Base-by-base conservation (phyloP, 2,113 vertebrate species). In the Climacteris rufus region DNA sequence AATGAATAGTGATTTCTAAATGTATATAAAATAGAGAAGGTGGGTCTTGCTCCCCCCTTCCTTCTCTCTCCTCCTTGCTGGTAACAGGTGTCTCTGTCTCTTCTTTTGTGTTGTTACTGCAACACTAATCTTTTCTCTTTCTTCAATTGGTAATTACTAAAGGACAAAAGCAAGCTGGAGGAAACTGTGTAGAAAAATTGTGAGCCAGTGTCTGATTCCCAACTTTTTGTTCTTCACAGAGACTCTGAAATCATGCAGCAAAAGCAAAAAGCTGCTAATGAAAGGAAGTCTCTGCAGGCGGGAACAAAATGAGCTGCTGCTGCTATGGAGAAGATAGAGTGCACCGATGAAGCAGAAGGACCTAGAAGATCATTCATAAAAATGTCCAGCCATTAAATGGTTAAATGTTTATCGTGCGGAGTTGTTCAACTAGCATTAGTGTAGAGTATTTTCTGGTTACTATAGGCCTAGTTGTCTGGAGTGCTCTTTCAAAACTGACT, bases 241-340 rank as follows among this genome's bases (percentile, higher is more conserved):
- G 98, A 98, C 78, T 97, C 98, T 94, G 98, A 98, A 97, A 98
- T 98, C 53, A 98, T 98, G 98, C 98, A 98, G 74, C 97, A 98
- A 83, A 98, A 98, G 82, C 98, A 98, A 91, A 98, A 98, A 84
- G 97, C 95, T 6, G 97, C 98, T 77, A 97, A 98, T 94, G 98
- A 98, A 91, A 98, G 97, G 93, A 98, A 98, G 50, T 97, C 97
- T 87, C 65, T 97, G 89, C 97, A 98, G 79, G 72, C 90, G 79
- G 97, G 87, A 96, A 77, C 96, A 75, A 98, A 98, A 92, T 98
- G 95, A 98, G 61, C 56, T 71, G 76, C 30, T 71, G 76, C 30
- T 6, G 5, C 23, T 68, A 6, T 81, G 69, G 76, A 93, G 90
- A 95, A 95, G 77, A 93, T 12, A 9, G 40, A 87, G n/a, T 60